Percentiles rank a stretch among this genome's conserved stretches.
Evolutionary conservation across 2,797 vertebrate species (phyloP).

Genomic region (Schizopygopsis pylzovi): DNA sequence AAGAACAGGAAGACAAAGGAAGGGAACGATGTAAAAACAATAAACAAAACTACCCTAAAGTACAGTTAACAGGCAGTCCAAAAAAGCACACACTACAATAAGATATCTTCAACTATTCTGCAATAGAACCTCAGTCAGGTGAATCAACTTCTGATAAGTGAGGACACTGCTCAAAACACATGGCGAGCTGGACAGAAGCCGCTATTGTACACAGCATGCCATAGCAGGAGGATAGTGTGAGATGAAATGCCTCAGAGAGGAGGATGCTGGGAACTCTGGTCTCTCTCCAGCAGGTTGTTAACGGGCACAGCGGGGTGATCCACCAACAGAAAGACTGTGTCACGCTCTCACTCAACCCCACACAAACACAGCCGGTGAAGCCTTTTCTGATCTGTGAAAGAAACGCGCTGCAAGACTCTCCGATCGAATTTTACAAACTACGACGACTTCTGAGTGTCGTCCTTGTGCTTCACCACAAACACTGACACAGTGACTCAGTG

Average conservation of each 20-base stretch:
- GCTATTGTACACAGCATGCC: conserved; percentile 28
- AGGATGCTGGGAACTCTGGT: conserved; percentile 41
- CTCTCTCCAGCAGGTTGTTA: conserved; percentile 38
- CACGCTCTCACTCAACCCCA: conserved; percentile 41
- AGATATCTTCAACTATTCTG: not conserved
- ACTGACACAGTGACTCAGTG: conserved; percentile 31
- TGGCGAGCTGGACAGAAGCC: not conserved
- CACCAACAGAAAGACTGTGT: conserved; percentile 28
- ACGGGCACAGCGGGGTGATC: conserved; percentile 27
- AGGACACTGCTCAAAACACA: conserved; percentile 10
- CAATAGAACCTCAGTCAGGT: not conserved
- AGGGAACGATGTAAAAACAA: not conserved
- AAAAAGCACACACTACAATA: not conserved
- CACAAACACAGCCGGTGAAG: conserved; percentile 38
- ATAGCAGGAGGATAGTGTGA: not conserved
- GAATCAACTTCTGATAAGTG: not conserved
- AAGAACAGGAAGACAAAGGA: not conserved
- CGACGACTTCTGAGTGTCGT: not conserved
- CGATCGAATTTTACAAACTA: conserved; percentile 3
- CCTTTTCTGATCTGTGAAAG: conserved; percentile 33
- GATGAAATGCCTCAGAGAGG: conserved; percentile 10
- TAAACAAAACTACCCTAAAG: not conserved
- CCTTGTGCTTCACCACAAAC: conserved; percentile 18
- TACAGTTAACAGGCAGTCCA: not conserved
- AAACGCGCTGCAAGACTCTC: conserved; percentile 1